Conservation (phyloP, 1,140 invertebrate species). For the Globodera ellingtonae region DNA sequence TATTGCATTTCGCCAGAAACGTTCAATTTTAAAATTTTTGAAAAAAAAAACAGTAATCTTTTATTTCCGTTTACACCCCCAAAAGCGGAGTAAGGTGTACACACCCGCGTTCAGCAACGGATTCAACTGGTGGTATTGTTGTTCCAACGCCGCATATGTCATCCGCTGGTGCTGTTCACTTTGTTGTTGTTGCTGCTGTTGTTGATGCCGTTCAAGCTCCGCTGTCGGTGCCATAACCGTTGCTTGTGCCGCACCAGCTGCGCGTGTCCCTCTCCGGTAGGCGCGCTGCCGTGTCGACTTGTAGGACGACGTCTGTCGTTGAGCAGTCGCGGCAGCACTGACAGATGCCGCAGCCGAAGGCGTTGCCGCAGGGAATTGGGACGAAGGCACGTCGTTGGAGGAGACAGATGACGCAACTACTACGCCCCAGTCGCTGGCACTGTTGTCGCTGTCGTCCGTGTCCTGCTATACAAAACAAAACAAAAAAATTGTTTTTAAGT, state of each 20-base stretch:
- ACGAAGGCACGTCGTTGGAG: slow-evolving; percentile 39
- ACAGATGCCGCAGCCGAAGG: neutral
- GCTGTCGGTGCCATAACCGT: slow-evolving; percentile 44
- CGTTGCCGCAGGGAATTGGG: neutral
- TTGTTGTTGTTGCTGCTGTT: slow-evolving; percentile 24
- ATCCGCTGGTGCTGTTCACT: slow-evolving; percentile 17
- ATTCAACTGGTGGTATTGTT: slow-evolving; percentile 31
- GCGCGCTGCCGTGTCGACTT: slow-evolving; percentile 26
- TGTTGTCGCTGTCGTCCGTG: slow-evolving; percentile 57
- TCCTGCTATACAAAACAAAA: slow-evolving; percentile 48
- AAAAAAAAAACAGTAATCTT: too few species aligned
- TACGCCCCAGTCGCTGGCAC: slow-evolving; percentile 49
- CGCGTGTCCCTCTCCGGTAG: slow-evolving; percentile 9
- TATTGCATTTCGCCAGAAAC: neutral
- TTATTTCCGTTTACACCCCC: too few species aligned
- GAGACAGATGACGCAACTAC: neutral
- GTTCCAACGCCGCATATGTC: slow-evolving; percentile 4
- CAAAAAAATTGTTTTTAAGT: too few species aligned
- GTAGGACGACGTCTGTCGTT: slow-evolving; percentile 4
- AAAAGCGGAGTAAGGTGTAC: neutral
- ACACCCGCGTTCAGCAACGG: slow-evolving; percentile 29
- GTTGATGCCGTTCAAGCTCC: slow-evolving; percentile 27
- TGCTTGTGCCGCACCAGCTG: slow-evolving; percentile 31
- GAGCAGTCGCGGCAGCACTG: too few species aligned
- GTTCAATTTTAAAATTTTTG: too few species aligned